Evolutionary conservation across 2,797 vertebrate genomes (phyloP), one percentile per base, ranked within the genome.

Genomic region (Gymnoscopelus microlampas): DNA sequence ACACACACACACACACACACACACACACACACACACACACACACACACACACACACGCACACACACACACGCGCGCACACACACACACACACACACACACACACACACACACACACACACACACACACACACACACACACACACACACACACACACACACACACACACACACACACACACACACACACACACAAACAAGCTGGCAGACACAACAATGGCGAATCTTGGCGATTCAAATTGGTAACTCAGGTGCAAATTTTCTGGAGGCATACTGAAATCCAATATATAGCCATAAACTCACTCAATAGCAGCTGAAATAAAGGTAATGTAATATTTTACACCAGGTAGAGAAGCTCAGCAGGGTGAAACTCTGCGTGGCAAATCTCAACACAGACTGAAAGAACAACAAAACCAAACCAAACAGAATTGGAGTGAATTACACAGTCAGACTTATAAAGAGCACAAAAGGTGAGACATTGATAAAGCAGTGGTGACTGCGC

Each of bases 291-390:
- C 60, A 70, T 79, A 79, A 77, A 58, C 80, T 58, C 13, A 73
- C 62, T 72, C 48, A 63, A 71, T 5, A 44, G 29, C 64, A 74
- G 65, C 74, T 56, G 73, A 68, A 76, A 68, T 82, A 80, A 76
- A 86, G 65, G 80, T 55, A 85, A 86, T 86, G 68, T 63, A 80
- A 86, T 84, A 74, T 74, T 89, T 78, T 81, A 79, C 66, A 81
- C 75, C 73, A 73, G 71, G 63, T 63, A 74, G 74, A 71, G 74
- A 68, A 60, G 60, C 79, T 63, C 77, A 84, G 85, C 79, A 72
- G 82, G 82, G 50, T 39, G 13, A 4, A 62, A 60, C 39, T 64
- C 68, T 49, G 61, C 77, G 78, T 78, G 78, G 86, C 75, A 67
- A 84, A 86, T 84, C 73, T 57, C 70, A 74, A 78, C 70, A 77